phyloP scores from a whole-genome alignment of 2,797 vertebrate species.

The Phataginus tricuspis region DNA sequence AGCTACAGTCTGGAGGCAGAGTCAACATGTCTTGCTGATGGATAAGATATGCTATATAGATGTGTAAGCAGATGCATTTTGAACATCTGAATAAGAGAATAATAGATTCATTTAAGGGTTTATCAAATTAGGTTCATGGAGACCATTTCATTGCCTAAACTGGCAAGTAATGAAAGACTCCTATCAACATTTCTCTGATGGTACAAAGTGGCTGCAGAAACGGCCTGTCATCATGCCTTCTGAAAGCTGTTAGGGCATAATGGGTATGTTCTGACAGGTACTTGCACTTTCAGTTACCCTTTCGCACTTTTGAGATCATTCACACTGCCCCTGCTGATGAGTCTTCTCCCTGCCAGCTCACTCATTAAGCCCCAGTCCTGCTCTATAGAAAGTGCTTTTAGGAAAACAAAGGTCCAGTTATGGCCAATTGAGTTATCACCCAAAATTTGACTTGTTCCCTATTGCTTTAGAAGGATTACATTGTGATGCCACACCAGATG shows the following conservation, averaged over 20 bases:
- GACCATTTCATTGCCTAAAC: background rate
- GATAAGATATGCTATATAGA: background rate
- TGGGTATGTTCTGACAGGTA: background rate
- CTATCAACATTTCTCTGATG: background rate
- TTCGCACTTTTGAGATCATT: background rate
- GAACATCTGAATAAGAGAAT: background rate
- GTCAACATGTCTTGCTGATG: background rate
- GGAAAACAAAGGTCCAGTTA: slow-evolving; percentile 38
- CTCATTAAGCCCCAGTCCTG: background rate
- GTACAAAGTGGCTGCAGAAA: background rate
- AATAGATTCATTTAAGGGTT: background rate
- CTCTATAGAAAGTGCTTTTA: slow-evolving; percentile 13
- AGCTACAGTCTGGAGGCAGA: background rate
- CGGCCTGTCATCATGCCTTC: background rate
- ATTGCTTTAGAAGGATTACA: background rate
- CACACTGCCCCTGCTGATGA: background rate
- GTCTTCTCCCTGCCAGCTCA: background rate
- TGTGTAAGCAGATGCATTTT: background rate
- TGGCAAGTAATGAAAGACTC: slow-evolving; percentile 22
- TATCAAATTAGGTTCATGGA: slow-evolving; percentile 8
- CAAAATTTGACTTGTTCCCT: background rate
- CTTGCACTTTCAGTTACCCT: background rate
- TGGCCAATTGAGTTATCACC: background rate
- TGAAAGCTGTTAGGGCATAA: background rate
- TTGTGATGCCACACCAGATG: background rate